Conservation (phyloP, 2,113 vertebrate genomes). For the Microtus montanus region DNA sequence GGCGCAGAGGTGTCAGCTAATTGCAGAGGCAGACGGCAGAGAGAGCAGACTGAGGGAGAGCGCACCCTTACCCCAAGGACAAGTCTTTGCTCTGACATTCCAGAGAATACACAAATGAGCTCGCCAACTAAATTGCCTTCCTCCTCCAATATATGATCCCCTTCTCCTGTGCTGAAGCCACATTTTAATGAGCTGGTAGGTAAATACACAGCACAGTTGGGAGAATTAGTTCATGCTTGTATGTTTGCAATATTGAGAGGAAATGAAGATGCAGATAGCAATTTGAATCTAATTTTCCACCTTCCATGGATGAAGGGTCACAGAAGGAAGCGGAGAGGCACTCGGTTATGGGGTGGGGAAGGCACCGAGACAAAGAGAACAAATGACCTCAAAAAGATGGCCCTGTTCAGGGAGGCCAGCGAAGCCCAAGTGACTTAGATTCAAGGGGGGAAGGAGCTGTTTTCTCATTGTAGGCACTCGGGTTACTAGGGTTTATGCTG, state of each 20-base stretch:
- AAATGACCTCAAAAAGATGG: not conserved
- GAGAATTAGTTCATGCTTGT: slow-evolving; percentile 51
- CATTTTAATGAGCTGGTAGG: slow-evolving; percentile 59
- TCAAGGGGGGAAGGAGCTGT: not conserved
- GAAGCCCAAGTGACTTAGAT: not conserved
- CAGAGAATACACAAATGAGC: slow-evolving; percentile 48
- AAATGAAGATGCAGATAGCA: slow-evolving; percentile 60
- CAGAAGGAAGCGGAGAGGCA: slow-evolving; percentile 49
- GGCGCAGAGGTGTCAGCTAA: slow-evolving; percentile 60
- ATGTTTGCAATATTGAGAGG: slow-evolving; percentile 47
- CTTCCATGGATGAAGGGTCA: slow-evolving; percentile 70
- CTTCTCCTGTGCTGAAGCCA: slow-evolving; percentile 48
- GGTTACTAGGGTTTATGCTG: rapidly evolving
- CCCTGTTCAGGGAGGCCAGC: not conserved
- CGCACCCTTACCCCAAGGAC: slow-evolving; percentile 66
- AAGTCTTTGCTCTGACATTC: slow-evolving; percentile 41
- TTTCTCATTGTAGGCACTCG: not conserved
- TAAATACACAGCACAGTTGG: slow-evolving; percentile 61
- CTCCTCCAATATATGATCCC: slow-evolving; percentile 53
- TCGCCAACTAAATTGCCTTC: slow-evolving; percentile 27
- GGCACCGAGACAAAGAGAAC: not conserved
- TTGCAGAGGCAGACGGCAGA: slow-evolving; percentile 54
- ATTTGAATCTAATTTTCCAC: slow-evolving; percentile 69
- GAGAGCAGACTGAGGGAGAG: not conserved
- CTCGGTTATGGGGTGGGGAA: not conserved